Percentiles rank a stretch among this genome's conserved stretches.
phyloP scores from a whole-genome alignment of 1,140 invertebrate genomes.

The Nixonia krombeini region DNA sequence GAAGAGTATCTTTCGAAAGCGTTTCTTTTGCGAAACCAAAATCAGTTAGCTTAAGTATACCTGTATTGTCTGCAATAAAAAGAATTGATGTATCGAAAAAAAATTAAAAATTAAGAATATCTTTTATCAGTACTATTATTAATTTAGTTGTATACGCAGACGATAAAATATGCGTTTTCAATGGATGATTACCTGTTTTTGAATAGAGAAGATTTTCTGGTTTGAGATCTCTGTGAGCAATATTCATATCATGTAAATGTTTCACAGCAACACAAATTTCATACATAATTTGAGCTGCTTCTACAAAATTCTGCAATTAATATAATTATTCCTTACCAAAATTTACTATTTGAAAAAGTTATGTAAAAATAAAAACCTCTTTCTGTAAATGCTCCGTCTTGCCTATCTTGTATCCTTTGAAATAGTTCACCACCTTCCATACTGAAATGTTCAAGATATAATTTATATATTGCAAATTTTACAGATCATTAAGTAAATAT shows the following conservation, averaged over 20 bases:
- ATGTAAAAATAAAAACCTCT: conserved; percentile 76
- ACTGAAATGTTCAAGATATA: conserved; percentile 71
- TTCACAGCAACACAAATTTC: conserved; percentile 97
- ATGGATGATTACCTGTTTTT: conserved; percentile 68
- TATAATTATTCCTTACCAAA: not conserved
- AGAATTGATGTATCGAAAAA: no score
- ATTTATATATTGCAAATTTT: no score
- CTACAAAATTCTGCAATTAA: conserved; percentile 70
- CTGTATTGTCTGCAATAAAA: no score
- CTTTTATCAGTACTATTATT: no score
- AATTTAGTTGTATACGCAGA: no score
- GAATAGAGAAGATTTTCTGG: conserved; percentile 92
- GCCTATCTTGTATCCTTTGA: conserved; percentile 94
- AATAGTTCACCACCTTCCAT: conserved; percentile 98
- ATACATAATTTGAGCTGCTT: conserved; percentile 93
- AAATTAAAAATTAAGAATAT: no score
- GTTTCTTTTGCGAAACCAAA: no score
- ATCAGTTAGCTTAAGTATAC: no score
- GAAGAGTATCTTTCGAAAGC: no score
- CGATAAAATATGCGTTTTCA: not conserved
- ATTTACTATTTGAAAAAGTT: conserved; percentile 1
- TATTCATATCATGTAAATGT: conserved; percentile 94
- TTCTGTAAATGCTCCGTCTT: conserved; percentile 95
- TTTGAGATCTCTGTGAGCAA: conserved; percentile 97
- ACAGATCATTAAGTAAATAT: no score